Conservation (phyloP, 2,113 vertebrate species). For the Zapus hudsonius region DNA sequence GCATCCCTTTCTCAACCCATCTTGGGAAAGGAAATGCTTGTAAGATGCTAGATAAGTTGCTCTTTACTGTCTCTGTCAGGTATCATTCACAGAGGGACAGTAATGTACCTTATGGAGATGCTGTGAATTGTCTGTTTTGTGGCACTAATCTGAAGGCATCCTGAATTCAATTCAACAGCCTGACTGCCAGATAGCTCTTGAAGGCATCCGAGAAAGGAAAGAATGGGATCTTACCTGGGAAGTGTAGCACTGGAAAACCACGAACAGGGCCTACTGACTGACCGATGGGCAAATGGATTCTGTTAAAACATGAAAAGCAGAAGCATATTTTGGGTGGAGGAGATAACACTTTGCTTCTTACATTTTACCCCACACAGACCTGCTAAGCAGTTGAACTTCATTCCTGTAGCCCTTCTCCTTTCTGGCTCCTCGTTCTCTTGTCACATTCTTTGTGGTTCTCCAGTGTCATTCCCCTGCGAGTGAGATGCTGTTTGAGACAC, state of each 20-base stretch:
- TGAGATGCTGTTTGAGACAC: neutral
- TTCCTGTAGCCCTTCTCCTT: neutral
- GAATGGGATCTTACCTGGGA: slow-evolving; percentile 68
- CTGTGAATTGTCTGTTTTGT: slow-evolving; percentile 64
- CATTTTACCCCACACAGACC: slow-evolving; percentile 1
- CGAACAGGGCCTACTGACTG: neutral
- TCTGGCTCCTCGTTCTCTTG: neutral
- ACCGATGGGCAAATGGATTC: neutral
- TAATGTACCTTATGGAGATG: slow-evolving; percentile 67
- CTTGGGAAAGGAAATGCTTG: slow-evolving; percentile 61
- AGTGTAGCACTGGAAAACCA: slow-evolving; percentile 25
- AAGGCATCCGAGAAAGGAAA: slow-evolving; percentile 35
- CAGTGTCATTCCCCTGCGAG: neutral
- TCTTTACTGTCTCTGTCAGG: slow-evolving; percentile 68
- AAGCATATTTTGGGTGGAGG: neutral
- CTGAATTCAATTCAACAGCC: slow-evolving; percentile 67
- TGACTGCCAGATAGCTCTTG: slow-evolving; percentile 55
- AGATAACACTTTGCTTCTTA: neutral
- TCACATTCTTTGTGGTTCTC: neutral
- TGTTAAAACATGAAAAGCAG: slow-evolving; percentile 21
- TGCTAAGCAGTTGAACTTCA: neutral
- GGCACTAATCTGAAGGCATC: slow-evolving; percentile 69
- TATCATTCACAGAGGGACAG: slow-evolving; percentile 68
- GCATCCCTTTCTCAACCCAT: slow-evolving; percentile 54
- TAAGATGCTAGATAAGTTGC: slow-evolving; percentile 72